Evolutionary conservation across 1,140 invertebrate species (phyloP), one percentile per base, ranked within the genome.

Genomic region (Papilio machaon): DNA sequence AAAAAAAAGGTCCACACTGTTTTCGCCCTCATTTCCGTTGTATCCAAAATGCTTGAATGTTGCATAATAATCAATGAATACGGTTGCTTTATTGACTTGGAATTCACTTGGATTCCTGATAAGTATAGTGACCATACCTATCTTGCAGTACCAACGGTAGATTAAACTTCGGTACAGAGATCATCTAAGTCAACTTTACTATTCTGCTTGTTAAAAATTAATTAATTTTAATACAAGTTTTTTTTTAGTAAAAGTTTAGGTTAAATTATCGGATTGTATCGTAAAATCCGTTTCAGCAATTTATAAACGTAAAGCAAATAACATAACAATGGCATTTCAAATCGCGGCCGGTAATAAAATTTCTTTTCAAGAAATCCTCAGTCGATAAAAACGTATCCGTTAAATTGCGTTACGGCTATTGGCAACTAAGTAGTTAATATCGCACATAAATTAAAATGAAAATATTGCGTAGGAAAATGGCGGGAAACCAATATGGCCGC

Each of bases 401-500:
- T 83, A 82, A 86, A 23, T 79, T 80, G 73, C 60, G 81, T 79
- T 82, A 81, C 84, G 79, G 85, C 81, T 83, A 83, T 82, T 81
- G 73, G 81, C 81, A 81, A 79, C 76, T 82, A 74, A 79, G 38
- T 70, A 70, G 60, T 64, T 64, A 30, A 30, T 10, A 30, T 64
- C 19, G 23, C 19, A 11, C 7, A 58, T 58, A 7, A 64, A 64
- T 64, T 30, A 77, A 74, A 82, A 86, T 85, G 86, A 86, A 85
- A 89, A 87, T 85, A 85, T 84, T 83, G 81, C 80, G n/a, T 47
- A 60, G 73, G 70, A 86, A 85, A 87, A 88, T 89, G 87, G 87
- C 81, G 76, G 85, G 80, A 84, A 86, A 88, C 87, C 87, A 86
- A 85, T 91, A 89, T 91, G 87, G 60, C 60, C 60, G 60, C 23